Evolutionary conservation across 2,797 vertebrate species (phyloP), one percentile per base, ranked within the genome.

Genomic region (Anniella stebbinsi): DNA sequence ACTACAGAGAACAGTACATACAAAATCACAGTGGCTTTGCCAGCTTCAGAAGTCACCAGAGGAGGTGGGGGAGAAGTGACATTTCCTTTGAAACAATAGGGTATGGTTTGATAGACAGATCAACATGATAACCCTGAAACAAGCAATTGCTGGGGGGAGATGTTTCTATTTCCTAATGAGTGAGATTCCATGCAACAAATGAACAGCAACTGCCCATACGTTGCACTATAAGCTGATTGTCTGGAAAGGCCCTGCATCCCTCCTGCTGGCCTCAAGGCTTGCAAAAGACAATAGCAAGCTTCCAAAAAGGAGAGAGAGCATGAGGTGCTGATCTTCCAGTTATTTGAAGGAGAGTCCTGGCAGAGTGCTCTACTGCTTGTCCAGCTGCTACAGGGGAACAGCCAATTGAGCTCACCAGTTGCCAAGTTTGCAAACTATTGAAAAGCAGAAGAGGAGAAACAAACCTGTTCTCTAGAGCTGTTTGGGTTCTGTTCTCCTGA

Each of bases 301-400:
- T 88, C 45, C 87, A 88, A 45, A 57, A 51, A 84, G 72, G 70
- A 83, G 15, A 75, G 25, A 75, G 33, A 41, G 41, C 45, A 54
- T 33, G 36, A 67, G 54, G 63, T 75, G 57, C 13, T 83, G 57
- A 72, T n/a, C 51, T 72, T 45, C 67, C 21, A 15, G 30, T 84
- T n/a, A 84, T 76, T 76, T 66, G 70, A 63, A 83, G 80, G 70
- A 66, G 70, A 76, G 72, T 41, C 41, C 57, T 84, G 87, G 80
- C 87, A 75, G 38, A 21, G 3, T 7, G 51, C 21, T 75, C 38
- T 30, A n/a, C n/a, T 63, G 70, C 80, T 88, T 88, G 80, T 88
- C 80, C 87, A 88, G 80, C 87, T 84, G 87, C 87, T 83, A 28
- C 12, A 88, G 57, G 4, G 80, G 70, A 83, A 76, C 38, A 48